Percentiles rank a stretch among this genome's conserved stretches.
Conservation (phyloP, 2,888 invertebrate genomes). For the Lasius platythorax region DNA sequence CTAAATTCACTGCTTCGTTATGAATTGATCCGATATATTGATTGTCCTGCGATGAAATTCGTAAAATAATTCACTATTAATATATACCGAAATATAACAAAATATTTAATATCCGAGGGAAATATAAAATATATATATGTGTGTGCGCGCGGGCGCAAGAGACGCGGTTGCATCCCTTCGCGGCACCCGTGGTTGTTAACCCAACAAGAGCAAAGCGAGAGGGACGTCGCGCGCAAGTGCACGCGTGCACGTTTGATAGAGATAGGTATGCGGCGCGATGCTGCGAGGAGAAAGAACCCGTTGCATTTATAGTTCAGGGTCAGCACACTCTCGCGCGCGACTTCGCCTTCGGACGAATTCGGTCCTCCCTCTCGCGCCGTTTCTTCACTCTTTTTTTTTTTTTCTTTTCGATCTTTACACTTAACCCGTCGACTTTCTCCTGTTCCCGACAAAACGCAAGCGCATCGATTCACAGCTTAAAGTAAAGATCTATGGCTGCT, state of each 20-base stretch:
- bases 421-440: conserved; percentile 23
- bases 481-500: conserved; percentile 54
- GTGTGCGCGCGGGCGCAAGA: not conserved
- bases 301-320: conserved; percentile 82
- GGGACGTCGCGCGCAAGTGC: conserved; percentile 38
- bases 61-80: not conserved
- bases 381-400: not conserved
- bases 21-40: not conserved
- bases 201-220: conserved; percentile 59
- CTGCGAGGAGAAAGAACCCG: conserved; percentile 71
- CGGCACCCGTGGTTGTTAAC: not conserved
- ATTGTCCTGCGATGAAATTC: not conserved
- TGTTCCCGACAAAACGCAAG: conserved; percentile 50
- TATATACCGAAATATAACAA: not conserved
- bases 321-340: conserved; percentile 72
- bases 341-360: conserved; percentile 56
- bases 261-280: conserved; percentile 65
- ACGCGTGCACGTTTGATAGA: conserved; percentile 28
- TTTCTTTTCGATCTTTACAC: not conserved
- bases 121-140: not conserved
- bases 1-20: not conserved
- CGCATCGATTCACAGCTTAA: conserved; percentile 25
- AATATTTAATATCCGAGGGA: not conserved
- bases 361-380: conserved; percentile 36
- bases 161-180: not conserved